Base-by-base conservation (phyloP, 2,797 vertebrate genomes). In the Chelmon rostratus region DNA sequence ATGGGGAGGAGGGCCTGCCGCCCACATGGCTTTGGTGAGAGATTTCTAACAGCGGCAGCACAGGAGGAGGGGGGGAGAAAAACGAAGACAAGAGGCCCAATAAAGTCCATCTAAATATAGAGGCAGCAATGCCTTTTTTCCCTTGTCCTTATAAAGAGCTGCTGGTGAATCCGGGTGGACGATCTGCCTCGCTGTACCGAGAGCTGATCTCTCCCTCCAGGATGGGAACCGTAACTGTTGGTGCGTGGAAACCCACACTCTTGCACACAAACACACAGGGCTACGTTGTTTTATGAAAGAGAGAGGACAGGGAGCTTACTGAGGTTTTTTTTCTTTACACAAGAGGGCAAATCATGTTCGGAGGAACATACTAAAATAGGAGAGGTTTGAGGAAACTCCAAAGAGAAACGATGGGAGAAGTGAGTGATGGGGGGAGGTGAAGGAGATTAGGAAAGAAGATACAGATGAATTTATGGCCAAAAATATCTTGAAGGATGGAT, bases 91-190 rank as follows among this genome's bases (percentile, higher is more conserved):
- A 92, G 90, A 92, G 86, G 90, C 90, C 89, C 90, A 93, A 93
- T 93, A 95, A 94, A 94, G 92, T 87, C 85, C 50, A 86, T 93
- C 95, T 95, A 95, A 93, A 95, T 95, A 94, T 96, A 96, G 94
- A 89, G 84, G 71, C 81, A 90, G 76, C 82, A 53, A 56, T 79
- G 82, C 82, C 89, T 91, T 94, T 93, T 91, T 82, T 80, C 87
- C 83, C 88, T 85, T 94, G 85, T 93, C 95, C 95, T 95, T 96
- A 96, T 96, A 95, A 95, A 95, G 95, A 90, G 93, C 92, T 95
- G 90, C 86, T 91, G 89, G 89, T 92, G 93, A 87, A 93, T 90
- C 93, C 79, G 57, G 62, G 78, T 73, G 75, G 81, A 88, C 88
- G 77, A 76, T 90, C 76, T 87, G 89, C 86, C 86, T 85, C 46